Evolutionary conservation across 53 echinoderm and acorn worm species (phyloP).

Genomic region (Arbacia lixula): DNA sequence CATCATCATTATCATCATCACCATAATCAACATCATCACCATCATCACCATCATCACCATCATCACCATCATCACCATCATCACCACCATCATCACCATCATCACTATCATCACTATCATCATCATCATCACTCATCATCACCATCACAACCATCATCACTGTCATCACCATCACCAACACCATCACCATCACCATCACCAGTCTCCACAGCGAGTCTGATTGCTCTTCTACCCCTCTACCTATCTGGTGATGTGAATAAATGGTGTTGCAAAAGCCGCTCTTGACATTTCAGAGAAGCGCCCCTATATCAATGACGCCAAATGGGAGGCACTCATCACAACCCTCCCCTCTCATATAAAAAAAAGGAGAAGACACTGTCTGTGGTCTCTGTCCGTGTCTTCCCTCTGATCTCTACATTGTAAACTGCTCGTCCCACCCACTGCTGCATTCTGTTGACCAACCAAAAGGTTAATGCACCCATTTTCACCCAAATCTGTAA

Average conservation of each 20-base stretch:
- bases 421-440: not conserved
- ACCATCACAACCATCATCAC: not conserved
- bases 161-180: not conserved
- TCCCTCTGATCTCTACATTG: too few relatives aligned
- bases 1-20: conserved; percentile 1
- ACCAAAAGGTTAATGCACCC: conserved; percentile 8
- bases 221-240: too few relatives aligned
- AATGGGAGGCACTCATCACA: too few relatives aligned
- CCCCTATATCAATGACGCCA: too few relatives aligned
- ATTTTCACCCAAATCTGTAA: too few relatives aligned
- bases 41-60: not conserved
- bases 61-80: conserved; percentile 20
- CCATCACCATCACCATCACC: not conserved
- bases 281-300: too few relatives aligned
- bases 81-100: conserved; percentile 9
- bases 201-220: too few relatives aligned
- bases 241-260: too few relatives aligned
- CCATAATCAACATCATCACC: not conserved
- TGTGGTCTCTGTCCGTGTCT: too few relatives aligned
- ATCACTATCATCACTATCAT: conserved; percentile 12
- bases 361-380: too few relatives aligned
- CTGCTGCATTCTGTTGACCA: not conserved
- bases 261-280: too few relatives aligned
- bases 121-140: conserved; percentile 1
- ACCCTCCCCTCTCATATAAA: too few relatives aligned